Evolutionary conservation across 2,888 invertebrate genomes (phyloP), one percentile per base, ranked within the genome.

Genomic region (Rhimphoctona megacephalus): DNA sequence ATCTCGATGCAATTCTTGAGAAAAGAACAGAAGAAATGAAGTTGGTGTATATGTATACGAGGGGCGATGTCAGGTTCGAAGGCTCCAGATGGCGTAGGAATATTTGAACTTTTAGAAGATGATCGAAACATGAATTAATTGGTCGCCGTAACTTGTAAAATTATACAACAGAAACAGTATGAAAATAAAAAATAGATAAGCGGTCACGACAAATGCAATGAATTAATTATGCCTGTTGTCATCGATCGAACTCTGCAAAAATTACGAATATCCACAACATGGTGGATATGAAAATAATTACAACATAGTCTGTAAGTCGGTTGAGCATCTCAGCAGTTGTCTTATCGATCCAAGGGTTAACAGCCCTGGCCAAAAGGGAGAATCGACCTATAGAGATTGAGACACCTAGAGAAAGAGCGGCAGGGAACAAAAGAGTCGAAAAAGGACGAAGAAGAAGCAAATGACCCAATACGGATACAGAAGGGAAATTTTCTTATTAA

Each of bases 311-410:
- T 72, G 82, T 74, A 73, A 54, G 70, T 25, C 67, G 54, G 72
- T 57, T 9, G 67, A 43, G 39, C 30, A 49, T 33, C 64, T 22
- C 66, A 30, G 69, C 39, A 52, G 76, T 52, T 80, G 8, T 25
- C 39, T 46, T 77, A 86, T 86, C 86, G 86, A 86, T 86, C 83
- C 54, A 33, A 72, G 70, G 86, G 86, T 86, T 86, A 83, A 86
- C 80, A 86, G 86, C 86, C 86, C 80, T 69, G 11, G 72, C 64
- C 49, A 33, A 66, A 54, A 78, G 70, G 54, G 77, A 83, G 80
- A 83, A 80, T 76, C 39, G 86, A 80, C 72, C 57, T 49, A 67
- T 22, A 17, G 64, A 66, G 76, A 69, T 69, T 61, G 49, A 69
- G 49, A 81, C 43, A n/a, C 33, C n/a, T 17, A 46, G 3, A 52